Conservation (phyloP, 2,888 invertebrate genomes). For the Stictocephala bisonia region DNA sequence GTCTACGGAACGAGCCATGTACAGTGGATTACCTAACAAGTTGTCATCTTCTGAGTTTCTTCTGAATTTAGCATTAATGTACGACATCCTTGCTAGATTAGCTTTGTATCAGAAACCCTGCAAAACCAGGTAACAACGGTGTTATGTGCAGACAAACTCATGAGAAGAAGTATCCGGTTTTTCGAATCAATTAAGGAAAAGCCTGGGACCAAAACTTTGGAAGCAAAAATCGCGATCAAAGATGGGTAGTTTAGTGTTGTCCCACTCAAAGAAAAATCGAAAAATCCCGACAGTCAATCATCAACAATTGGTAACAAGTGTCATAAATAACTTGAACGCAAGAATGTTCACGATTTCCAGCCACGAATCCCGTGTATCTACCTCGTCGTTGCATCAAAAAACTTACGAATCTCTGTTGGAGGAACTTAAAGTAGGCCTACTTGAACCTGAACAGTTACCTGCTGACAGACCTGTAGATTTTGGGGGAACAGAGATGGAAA, state of each 20-base stretch:
- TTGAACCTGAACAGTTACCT: neutral
- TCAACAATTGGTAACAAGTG: neutral
- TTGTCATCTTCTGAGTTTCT: neutral
- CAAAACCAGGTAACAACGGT: neutral
- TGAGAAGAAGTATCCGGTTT: neutral
- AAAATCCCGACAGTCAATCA: neutral
- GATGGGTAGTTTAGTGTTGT: neutral
- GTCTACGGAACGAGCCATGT: neutral
- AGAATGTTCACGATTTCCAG: neutral
- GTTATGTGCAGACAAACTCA: neutral
- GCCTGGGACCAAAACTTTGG: too few species aligned
- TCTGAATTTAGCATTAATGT: neutral
- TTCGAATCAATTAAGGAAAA: neutral
- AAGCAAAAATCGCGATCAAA: neutral
- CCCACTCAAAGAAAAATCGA: neutral
- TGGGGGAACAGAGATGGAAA: neutral
- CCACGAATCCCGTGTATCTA: neutral
- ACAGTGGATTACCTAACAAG: neutral
- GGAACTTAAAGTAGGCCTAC: neutral
- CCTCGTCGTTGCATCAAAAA: neutral
- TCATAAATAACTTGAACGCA: neutral
- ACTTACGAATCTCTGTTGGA: neutral
- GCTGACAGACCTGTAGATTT: neutral
- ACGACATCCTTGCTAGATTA: neutral
- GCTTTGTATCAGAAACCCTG: neutral